These are phyloP conservation scores for Rotaria sp. DNA, from an alignment of 2,888 invertebrate genomes.

Conservation along the genomic window DNA sequence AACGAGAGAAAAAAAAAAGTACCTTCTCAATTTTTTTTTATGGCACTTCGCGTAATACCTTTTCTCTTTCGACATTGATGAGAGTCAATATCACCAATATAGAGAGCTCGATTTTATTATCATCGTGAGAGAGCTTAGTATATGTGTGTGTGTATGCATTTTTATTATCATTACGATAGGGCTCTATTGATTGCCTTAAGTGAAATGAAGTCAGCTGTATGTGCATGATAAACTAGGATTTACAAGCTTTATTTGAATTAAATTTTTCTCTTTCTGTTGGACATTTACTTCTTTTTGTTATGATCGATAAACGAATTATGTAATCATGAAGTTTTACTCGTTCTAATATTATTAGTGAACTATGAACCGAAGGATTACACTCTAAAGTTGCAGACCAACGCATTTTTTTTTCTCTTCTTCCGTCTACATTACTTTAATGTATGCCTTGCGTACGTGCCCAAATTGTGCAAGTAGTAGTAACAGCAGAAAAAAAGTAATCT, in stretches of 20 bases:
- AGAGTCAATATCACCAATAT: not conserved
- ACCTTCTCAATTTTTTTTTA: not conserved
- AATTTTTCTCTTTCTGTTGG: not conserved
- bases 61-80: not conserved
- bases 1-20: not conserved
- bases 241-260: not conserved
- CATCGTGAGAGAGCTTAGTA: not conserved
- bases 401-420: not conserved
- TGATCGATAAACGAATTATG: not conserved
- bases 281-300: not conserved
- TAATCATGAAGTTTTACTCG: not conserved
- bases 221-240: not conserved
- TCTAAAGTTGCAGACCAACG: not conserved
- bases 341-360: not conserved
- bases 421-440: not conserved
- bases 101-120: not conserved
- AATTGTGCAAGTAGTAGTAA: not conserved
- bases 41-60: not conserved
- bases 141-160: not conserved
- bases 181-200: not conserved
- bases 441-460: not conserved
- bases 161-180: not conserved
- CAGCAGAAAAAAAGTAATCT: not conserved
- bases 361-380: not conserved
- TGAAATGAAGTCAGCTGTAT: constrained; percentile 1